Evolutionary conservation across 2,113 vertebrate genomes (phyloP).

Genomic region (Murina feae): DNA sequence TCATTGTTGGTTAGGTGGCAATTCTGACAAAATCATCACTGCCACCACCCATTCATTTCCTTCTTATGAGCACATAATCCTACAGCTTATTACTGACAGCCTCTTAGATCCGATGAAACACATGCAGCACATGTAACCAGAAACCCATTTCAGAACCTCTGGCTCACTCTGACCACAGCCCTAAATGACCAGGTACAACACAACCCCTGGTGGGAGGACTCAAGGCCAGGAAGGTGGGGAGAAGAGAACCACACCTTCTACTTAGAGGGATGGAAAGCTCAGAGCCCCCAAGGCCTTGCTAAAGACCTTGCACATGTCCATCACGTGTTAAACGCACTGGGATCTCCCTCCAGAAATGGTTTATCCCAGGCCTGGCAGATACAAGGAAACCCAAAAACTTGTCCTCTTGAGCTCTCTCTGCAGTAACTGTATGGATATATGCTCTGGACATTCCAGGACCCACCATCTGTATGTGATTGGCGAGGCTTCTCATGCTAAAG

Average conservation of each 20-base stretch:
- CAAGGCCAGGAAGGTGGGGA: background rate
- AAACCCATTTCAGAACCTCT: background rate
- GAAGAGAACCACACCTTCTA: background rate
- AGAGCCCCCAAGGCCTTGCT: background rate
- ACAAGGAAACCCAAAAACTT: background rate
- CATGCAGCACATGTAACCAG: fast-evolving
- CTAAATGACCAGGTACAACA: background rate
- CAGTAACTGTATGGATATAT: too few species aligned
- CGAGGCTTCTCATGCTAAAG: too few species aligned
- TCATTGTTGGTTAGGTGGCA: background rate
- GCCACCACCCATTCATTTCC: background rate
- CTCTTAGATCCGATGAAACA: fast-evolving
- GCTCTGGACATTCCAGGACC: too few species aligned
- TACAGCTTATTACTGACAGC: fast-evolving
- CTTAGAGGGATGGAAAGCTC: background rate
- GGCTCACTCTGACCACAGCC: background rate
- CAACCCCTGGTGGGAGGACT: fast-evolving
- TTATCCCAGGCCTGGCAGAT: background rate
- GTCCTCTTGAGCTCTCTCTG: too few species aligned
- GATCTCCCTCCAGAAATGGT: background rate
- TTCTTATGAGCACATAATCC: background rate
- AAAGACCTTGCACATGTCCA: fast-evolving
- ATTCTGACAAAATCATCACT: background rate
- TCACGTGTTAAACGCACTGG: fast-evolving
- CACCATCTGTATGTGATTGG: too few species aligned